Evolutionary conservation across 2,888 invertebrate genomes (phyloP).

Genomic region (Cosmia pyralina): DNA sequence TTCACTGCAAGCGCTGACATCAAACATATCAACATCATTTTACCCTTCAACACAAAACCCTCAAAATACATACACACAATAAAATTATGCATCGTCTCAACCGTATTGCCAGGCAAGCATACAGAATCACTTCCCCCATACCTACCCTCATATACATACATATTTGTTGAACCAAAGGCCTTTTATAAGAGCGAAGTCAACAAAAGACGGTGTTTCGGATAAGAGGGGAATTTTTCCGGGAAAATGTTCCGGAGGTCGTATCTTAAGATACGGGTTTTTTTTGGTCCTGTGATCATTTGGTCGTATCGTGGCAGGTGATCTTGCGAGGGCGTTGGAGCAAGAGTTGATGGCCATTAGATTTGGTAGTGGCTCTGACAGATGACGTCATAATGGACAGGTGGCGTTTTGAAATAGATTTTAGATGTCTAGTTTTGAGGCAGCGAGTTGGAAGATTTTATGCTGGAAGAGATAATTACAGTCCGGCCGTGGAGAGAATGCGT

Average conservation of each 20-base stretch:
- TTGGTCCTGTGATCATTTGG: constrained; percentile 26
- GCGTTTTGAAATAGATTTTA: constrained; percentile 41
- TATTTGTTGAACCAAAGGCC: constrained; percentile 35
- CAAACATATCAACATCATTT: constrained; percentile 1
- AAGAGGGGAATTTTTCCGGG: constrained; percentile 43
- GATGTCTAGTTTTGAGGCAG: not conserved
- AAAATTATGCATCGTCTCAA: constrained; percentile 49
- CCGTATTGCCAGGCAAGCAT: constrained; percentile 50
- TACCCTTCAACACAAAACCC: constrained; percentile 15
- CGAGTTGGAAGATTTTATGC: not conserved
- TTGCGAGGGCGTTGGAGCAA: constrained; percentile 45
- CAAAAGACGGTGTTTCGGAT: constrained; percentile 54
- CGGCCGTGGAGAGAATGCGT: no score
- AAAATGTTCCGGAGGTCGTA: constrained; percentile 29
- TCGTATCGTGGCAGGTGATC: constrained; percentile 55
- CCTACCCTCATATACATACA: constrained; percentile 39
- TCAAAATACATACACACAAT: constrained; percentile 34
- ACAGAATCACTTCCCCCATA: constrained; percentile 41
- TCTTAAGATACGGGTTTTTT: constrained; percentile 26
- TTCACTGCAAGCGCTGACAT: not conserved
- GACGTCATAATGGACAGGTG: constrained; percentile 12
- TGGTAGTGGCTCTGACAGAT: constrained; percentile 19
- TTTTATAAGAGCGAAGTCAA: constrained; percentile 48
- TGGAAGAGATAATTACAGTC: no score
- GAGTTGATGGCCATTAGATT: constrained; percentile 36